Evolutionary conservation across 2,113 vertebrate genomes (phyloP).

Genomic region (Trogon surrucura): DNA sequence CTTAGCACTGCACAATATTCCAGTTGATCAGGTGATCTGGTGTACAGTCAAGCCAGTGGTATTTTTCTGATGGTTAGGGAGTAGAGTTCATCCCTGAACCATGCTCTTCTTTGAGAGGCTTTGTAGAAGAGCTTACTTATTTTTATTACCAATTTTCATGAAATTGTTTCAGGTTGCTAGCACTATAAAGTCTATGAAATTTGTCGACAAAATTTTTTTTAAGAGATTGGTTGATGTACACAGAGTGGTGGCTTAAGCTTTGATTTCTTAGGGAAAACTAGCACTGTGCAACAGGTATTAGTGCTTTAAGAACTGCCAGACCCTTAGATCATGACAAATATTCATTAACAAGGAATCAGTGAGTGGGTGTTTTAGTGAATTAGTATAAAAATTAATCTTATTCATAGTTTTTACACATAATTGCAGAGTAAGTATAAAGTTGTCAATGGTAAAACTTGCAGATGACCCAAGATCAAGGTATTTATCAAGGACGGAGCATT

Average conservation of each 20-base stretch:
- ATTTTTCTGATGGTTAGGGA: neutral
- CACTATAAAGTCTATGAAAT: neutral
- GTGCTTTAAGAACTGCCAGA: neutral
- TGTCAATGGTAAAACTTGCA: neutral
- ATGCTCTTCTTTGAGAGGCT: neutral
- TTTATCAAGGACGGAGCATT: accelerated
- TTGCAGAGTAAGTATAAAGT: neutral
- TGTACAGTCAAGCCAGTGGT: neutral
- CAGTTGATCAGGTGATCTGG: neutral
- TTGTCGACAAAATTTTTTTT: neutral
- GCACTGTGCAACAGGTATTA: neutral
- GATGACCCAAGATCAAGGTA: neutral
- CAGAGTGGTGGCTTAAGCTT: neutral
- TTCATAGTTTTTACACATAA: neutral
- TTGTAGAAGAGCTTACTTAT: neutral
- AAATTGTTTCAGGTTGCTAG: neutral
- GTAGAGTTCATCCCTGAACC: neutral
- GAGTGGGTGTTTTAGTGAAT: neutral
- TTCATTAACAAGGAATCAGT: neutral
- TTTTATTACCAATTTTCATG: neutral
- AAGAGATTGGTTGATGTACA: neutral
- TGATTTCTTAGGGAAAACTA: neutral
- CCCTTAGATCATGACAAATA: neutral
- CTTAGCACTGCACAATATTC: neutral
- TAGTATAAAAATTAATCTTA: neutral